phyloP scores from a whole-genome alignment of 2,888 invertebrate genomes.

The Aspidapion aeneum region DNA sequence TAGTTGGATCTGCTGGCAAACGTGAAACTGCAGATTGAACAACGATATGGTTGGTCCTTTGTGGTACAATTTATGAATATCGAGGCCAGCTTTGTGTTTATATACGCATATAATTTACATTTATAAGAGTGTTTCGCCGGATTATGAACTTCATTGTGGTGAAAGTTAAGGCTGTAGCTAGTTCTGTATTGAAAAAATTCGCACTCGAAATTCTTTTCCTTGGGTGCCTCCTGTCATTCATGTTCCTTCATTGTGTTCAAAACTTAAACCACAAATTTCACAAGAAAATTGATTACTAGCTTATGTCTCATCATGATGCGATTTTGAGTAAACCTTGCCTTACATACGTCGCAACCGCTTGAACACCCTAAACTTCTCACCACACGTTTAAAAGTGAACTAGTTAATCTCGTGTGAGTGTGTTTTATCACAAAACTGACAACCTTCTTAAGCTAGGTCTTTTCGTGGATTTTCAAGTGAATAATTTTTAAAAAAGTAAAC shows the following conservation, averaged over 20 bases:
- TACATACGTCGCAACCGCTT: neutral
- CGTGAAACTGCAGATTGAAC: neutral
- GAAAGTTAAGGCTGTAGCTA: neutral
- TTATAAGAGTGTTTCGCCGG: neutral
- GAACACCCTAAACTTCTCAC: too few species aligned
- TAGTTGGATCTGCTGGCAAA: neutral
- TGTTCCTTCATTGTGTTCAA: too few species aligned
- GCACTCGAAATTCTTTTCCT: conserved; percentile 1
- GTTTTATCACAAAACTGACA: too few species aligned
- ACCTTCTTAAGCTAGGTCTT: too few species aligned
- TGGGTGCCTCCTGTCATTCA: too few species aligned
- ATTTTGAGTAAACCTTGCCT: neutral
- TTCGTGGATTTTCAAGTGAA: too few species aligned
- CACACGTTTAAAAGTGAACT: too few species aligned
- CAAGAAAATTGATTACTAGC: neutral
- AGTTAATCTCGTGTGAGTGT: too few species aligned
- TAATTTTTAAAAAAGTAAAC: too few species aligned
- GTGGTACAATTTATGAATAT: neutral
- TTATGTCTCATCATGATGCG: neutral
- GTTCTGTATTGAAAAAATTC: neutral
- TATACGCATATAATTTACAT: neutral
- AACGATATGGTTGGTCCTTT: neutral
- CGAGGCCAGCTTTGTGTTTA: neutral
- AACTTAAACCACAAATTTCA: neutral
- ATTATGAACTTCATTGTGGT: neutral